A percentile compares a stretch with the other conserved stretches of the same genome.
Evolutionary conservation across 2,113 vertebrate genomes (phyloP).

Genomic region (Speoplatyrhinus poulsoni): DNA sequence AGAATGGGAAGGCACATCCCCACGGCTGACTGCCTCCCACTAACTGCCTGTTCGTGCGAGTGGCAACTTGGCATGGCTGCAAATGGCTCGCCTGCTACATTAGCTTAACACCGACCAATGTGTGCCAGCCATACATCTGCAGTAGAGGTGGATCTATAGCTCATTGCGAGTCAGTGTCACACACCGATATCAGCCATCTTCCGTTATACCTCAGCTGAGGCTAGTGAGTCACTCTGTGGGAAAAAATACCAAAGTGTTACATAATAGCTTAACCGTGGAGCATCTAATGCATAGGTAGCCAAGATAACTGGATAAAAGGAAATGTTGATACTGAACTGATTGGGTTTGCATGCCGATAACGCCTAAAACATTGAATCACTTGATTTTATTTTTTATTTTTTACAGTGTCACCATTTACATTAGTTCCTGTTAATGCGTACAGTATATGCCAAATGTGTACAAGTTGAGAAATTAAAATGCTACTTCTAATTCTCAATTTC

Average conservation of each 20-base stretch:
- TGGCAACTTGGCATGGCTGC: slow-evolving; percentile 65
- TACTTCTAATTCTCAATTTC: too few species aligned
- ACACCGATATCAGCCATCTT: slow-evolving; percentile 41
- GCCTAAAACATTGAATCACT: too few species aligned
- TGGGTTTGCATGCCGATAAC: background rate
- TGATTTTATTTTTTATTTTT: too few species aligned
- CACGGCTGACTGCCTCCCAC: slow-evolving; percentile 64
- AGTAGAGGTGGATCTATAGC: slow-evolving; percentile 15
- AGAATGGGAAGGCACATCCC: slow-evolving; percentile 58
- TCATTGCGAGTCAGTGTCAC: slow-evolving; percentile 50
- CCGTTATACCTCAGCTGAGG: slow-evolving; percentile 48
- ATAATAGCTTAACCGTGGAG: slow-evolving; percentile 65
- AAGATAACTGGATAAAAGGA: background rate
- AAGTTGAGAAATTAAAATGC: too few species aligned
- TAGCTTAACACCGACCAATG: slow-evolving; percentile 41
- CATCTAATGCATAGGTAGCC: slow-evolving; percentile 50
- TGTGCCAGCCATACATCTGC: slow-evolving; percentile 52
- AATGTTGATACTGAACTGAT: background rate
- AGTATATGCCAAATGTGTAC: too few species aligned
- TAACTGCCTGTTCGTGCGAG: slow-evolving; percentile 64
- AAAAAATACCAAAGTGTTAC: slow-evolving; percentile 64
- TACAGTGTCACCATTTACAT: too few species aligned
- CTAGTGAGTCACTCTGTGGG: slow-evolving; percentile 67
- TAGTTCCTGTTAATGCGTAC: too few species aligned
- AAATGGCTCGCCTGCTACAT: slow-evolving; percentile 60